These are phyloP conservation scores for Lasiurus cinereus DNA, from an alignment of 2,113 vertebrate species.

Conservation along the genomic window DNA sequence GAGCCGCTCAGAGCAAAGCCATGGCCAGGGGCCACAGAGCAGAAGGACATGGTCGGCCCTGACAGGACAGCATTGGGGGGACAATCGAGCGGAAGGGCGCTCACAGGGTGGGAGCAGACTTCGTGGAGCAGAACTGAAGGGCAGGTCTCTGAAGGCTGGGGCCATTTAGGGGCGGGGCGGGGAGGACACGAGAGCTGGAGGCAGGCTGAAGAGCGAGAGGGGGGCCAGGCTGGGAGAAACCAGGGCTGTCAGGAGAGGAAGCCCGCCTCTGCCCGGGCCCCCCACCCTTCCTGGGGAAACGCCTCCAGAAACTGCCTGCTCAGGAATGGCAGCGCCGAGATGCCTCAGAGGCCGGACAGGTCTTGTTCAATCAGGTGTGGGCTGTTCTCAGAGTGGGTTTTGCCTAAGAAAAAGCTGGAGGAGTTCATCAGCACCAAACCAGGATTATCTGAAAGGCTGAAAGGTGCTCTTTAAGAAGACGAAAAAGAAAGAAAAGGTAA, in stretches of 20 bases:
- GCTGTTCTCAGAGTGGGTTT: neutral
- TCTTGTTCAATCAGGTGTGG: neutral
- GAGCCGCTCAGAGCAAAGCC: neutral
- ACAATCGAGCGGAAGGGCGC: neutral
- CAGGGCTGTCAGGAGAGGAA: neutral
- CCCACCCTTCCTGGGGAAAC: neutral
- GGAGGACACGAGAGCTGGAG: neutral
- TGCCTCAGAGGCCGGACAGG: fast-evolving
- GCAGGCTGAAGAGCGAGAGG: neutral
- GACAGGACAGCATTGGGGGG: neutral
- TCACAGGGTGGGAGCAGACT: neutral
- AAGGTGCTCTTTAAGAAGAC: too few species aligned
- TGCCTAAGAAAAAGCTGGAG: too few species aligned
- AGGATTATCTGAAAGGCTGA: too few species aligned
- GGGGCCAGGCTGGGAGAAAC: neutral
- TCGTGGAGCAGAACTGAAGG: fast-evolving
- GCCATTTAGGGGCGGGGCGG: fast-evolving
- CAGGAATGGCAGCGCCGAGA: neutral
- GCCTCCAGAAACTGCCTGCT: neutral
- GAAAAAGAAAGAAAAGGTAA: too few species aligned
- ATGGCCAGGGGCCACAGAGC: fast-evolving
- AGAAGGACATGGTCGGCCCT: fast-evolving
- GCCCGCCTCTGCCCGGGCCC: too few species aligned
- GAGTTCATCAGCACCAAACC: too few species aligned
- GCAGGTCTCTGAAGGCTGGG: neutral